phyloP scores from a whole-genome alignment of 2,113 vertebrate species.

The Amblyornis subalaris region DNA sequence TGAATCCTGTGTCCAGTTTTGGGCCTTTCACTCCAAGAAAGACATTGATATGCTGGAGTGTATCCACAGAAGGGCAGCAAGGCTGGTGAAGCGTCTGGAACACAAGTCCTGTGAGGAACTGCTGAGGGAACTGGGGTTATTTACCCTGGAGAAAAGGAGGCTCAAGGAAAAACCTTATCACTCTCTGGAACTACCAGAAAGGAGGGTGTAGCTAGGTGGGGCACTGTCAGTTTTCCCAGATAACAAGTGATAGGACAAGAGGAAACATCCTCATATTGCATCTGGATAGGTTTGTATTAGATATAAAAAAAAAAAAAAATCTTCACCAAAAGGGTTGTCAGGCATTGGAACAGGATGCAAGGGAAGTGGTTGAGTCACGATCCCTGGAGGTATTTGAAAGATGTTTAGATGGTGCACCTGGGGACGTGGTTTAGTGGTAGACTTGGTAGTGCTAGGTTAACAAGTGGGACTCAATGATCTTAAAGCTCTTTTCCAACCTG shows the following conservation, averaged over 20 bases:
- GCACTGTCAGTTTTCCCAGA: background rate
- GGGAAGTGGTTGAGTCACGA: background rate
- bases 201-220: no score
- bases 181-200: background rate
- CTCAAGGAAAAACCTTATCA: background rate
- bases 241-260: background rate
- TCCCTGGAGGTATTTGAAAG: background rate
- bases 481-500: background rate
- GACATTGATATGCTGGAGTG: fast-evolving
- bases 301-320: background rate
- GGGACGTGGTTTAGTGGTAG: background rate
- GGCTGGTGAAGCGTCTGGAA: background rate
- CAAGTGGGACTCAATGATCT: background rate
- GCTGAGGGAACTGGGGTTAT: background rate
- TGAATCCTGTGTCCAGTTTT: fast-evolving
- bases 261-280: background rate
- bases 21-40: background rate
- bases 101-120: background rate
- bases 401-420: background rate
- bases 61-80: background rate
- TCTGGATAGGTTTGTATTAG: background rate
- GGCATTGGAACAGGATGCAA: background rate
- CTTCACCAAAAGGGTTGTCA: background rate
- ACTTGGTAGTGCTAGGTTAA: background rate
- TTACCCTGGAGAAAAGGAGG: background rate